Evolutionary conservation across 2,888 invertebrate species (phyloP).

Genomic region (Ferrisia virgata): DNA sequence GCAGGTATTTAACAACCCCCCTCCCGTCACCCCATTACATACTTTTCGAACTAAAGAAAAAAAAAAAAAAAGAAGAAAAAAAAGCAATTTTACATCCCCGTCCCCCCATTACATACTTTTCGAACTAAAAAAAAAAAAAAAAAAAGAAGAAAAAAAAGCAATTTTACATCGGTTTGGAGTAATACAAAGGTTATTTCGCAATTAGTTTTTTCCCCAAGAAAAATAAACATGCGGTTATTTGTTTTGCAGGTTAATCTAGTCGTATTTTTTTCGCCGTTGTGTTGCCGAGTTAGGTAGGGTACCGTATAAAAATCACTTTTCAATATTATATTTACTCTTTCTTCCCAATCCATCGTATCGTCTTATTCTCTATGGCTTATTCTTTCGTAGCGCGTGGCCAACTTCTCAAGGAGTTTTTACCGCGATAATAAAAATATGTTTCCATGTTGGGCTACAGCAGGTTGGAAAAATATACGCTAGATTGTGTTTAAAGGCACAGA

Average conservation of each 20-base stretch:
- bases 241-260: constrained; percentile 9
- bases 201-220: background rate
- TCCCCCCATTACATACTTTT: too few species aligned
- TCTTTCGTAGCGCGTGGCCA: background rate
- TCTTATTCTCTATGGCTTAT: background rate
- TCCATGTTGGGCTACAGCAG: background rate
- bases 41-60: too few species aligned
- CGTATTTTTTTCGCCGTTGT: background rate
- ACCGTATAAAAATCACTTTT: background rate
- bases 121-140: too few species aligned
- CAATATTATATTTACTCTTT: background rate
- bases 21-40: too few species aligned
- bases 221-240: constrained; percentile 9
- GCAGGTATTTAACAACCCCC: too few species aligned
- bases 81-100: constrained; percentile 1
- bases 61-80: background rate
- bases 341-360: background rate
- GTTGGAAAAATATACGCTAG: background rate
- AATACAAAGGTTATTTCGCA: constrained; percentile 7
- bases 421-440: background rate
- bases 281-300: background rate
- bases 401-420: background rate
- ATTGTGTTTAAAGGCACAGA: background rate
- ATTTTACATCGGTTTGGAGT: background rate
- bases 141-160: background rate